These are phyloP conservation scores for Pipistrellus pygmaeus DNA, from an alignment of 2,797 vertebrate genomes.

Conservation along the genomic window DNA sequence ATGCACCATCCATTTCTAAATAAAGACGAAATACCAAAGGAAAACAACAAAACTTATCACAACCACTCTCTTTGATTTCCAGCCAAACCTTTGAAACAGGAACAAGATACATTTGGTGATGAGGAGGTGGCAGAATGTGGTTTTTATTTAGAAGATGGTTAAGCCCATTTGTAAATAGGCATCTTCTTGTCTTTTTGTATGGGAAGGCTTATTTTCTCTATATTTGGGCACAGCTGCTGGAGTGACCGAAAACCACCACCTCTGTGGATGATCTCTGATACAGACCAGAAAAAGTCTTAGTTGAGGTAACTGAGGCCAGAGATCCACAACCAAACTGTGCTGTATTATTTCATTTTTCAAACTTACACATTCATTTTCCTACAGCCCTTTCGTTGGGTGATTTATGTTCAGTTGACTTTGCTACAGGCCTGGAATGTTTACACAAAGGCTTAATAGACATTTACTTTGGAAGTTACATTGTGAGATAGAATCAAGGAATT, in stretches of 20 bases:
- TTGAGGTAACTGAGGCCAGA: slow-evolving; percentile 69
- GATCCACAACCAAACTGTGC: slow-evolving; percentile 65
- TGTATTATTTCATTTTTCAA: slow-evolving; percentile 81
- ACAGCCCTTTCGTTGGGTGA: slow-evolving; percentile 73
- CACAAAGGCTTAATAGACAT: slow-evolving; percentile 83
- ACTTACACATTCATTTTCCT: slow-evolving; percentile 77
- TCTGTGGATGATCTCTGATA: slow-evolving; percentile 70
- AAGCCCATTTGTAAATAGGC: slow-evolving; percentile 66
- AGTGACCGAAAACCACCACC: slow-evolving; percentile 59
- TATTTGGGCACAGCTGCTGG: slow-evolving; percentile 78
- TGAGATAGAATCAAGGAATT: slow-evolving; percentile 84
- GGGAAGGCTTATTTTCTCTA: slow-evolving; percentile 77
- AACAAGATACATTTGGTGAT: slow-evolving; percentile 56
- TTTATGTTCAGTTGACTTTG: slow-evolving; percentile 84
- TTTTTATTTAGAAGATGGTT: slow-evolving; percentile 67
- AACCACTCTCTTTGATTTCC: slow-evolving; percentile 52
- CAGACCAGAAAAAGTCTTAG: slow-evolving; percentile 75
- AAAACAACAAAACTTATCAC: slow-evolving; percentile 58
- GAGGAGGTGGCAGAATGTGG: slow-evolving; percentile 6
- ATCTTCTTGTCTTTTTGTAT: slow-evolving; percentile 50
- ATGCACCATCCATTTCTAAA: slow-evolving; percentile 62
- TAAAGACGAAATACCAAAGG: slow-evolving; percentile 64
- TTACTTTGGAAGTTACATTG: slow-evolving; percentile 83
- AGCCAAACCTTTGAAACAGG: slow-evolving; percentile 56
- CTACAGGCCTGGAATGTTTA: slow-evolving; percentile 82